These are phyloP conservation scores for Lutraria lutraria DNA, from an alignment of 2,888 invertebrate genomes.

Conservation along the genomic window DNA sequence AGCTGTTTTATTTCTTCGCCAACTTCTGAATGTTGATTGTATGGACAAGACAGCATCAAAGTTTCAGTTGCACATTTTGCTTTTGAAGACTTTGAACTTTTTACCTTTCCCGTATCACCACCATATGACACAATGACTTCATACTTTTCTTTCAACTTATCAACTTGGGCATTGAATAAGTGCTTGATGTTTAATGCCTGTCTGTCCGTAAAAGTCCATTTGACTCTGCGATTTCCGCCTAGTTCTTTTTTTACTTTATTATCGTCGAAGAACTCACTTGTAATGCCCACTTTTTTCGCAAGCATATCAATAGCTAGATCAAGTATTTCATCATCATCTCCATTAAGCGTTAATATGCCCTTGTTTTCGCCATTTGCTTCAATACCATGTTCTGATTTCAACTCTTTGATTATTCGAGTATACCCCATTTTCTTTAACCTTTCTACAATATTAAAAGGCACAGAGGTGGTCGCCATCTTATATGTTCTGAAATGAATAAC, in stretches of 20 bases:
- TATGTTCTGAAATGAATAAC: neutral
- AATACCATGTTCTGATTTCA: slow-evolving; percentile 21
- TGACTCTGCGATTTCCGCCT: slow-evolving; percentile 5
- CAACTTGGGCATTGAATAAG: slow-evolving; percentile 16
- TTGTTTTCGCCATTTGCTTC: slow-evolving; percentile 22
- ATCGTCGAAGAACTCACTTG: neutral
- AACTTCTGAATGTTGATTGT: neutral
- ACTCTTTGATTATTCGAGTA: slow-evolving; percentile 34
- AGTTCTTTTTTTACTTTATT: neutral
- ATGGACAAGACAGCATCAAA: neutral
- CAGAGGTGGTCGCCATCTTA: neutral
- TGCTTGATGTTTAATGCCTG: neutral
- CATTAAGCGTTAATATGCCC: neutral
- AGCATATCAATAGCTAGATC: slow-evolving; percentile 37
- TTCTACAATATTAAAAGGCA: slow-evolving; percentile 5
- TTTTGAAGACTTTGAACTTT: neutral
- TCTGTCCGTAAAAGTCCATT: slow-evolving; percentile 21
- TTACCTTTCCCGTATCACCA: neutral
- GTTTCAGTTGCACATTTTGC: neutral
- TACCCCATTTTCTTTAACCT: slow-evolving; percentile 42
- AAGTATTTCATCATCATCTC: slow-evolving; percentile 21
- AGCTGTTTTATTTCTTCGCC: neutral
- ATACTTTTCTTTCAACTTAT: neutral
- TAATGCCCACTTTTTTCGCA: neutral
- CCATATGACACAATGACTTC: neutral